Percentiles rank a stretch among this genome's conserved stretches.
phyloP scores from a whole-genome alignment of 2,888 invertebrate genomes.

The Eremobia ochroleuca region DNA sequence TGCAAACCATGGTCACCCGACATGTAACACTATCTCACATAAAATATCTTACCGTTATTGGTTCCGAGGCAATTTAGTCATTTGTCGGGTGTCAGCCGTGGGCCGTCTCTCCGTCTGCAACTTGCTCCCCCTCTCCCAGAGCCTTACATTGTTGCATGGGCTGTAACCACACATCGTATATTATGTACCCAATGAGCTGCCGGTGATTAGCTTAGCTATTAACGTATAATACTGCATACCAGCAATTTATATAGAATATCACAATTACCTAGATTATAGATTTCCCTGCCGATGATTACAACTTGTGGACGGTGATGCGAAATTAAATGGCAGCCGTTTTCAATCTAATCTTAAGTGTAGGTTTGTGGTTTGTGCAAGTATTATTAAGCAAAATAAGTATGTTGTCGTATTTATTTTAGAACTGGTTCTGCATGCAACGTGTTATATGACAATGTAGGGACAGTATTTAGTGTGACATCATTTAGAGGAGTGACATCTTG shows the following conservation, averaged over 20 bases:
- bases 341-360: conserved; percentile 52
- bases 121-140: conserved; percentile 53
- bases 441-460: conserved; percentile 25
- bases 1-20: conserved; percentile 59
- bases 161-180: conserved; percentile 75
- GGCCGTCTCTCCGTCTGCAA: conserved; percentile 66
- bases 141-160: conserved; percentile 63
- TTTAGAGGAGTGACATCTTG: conserved; percentile 10
- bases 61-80: conserved; percentile 83
- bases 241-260: conserved; percentile 57
- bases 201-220: conserved; percentile 61
- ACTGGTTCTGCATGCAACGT: conserved; percentile 10
- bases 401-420: conserved; percentile 26
- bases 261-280: conserved; percentile 60
- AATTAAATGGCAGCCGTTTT: conserved; percentile 64
- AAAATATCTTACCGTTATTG: conserved; percentile 78
- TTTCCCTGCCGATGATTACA: conserved; percentile 46
- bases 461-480: conserved; percentile 16
- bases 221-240: conserved; percentile 53
- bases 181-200: conserved; percentile 77
- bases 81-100: conserved; percentile 81
- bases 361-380: conserved; percentile 49
- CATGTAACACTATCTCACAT: conserved; percentile 69
- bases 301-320: conserved; percentile 52
- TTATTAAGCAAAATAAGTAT: conserved; percentile 36